Percentiles rank a stretch among this genome's conserved stretches.
These are phyloP conservation scores for Mamestra configurata DNA, from an alignment of 1,140 invertebrate genomes.

Conservation along the genomic window DNA sequence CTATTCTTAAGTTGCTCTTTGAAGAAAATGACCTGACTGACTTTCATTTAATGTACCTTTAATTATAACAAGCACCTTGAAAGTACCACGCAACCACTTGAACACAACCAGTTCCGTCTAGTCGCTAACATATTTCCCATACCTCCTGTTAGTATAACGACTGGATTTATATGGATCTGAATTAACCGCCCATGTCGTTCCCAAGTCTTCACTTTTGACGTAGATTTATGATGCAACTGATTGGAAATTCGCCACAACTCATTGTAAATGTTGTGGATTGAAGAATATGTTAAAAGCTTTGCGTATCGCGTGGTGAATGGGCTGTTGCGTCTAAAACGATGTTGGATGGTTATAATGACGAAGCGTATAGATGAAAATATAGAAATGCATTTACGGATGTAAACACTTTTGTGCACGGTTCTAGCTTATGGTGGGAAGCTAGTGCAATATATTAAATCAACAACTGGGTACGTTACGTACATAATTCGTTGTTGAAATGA, in stretches of 20 bases:
- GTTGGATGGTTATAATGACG: not conserved
- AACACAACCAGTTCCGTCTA: constrained; percentile 29
- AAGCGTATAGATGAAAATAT: not conserved
- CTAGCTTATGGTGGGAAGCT: not conserved
- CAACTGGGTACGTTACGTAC: too few relatives aligned
- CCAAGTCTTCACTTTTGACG: constrained; percentile 52
- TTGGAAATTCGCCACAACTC: constrained; percentile 60
- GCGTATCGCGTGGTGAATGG: not conserved
- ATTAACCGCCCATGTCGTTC: constrained; percentile 49
- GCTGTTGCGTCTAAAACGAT: not conserved
- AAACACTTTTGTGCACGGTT: not conserved
- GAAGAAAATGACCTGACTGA: too few relatives aligned
- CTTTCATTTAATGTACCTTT: not conserved
- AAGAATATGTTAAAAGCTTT: constrained; percentile 15
- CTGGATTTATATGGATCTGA: constrained; percentile 49
- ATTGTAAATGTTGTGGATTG: constrained; percentile 16
- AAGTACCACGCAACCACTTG: constrained; percentile 3
- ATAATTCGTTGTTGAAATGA: too few relatives aligned
- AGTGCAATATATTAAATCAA: too few relatives aligned
- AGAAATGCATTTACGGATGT: not conserved
- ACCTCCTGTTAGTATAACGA: constrained; percentile 59
- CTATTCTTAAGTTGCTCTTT: too few relatives aligned
- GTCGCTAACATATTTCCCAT: constrained; percentile 50
- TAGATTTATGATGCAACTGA: constrained; percentile 61
- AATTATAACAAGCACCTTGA: constrained; percentile 17